Evolutionary conservation across 1,140 invertebrate genomes (phyloP).

Genomic region (Euwallacea fornicatus): DNA sequence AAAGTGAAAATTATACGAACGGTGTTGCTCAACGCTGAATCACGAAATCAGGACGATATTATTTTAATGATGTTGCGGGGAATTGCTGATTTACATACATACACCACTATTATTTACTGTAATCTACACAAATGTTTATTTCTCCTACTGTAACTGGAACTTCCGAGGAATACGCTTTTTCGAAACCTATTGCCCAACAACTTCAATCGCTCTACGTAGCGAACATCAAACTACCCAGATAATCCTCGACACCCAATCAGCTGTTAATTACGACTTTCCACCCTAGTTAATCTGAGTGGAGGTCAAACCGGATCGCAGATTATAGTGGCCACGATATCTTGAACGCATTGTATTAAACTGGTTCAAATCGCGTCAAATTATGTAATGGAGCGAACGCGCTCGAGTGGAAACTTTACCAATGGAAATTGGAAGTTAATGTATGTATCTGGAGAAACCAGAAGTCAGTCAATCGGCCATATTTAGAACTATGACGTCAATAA

Average conservation of each 20-base stretch:
- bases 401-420: background rate
- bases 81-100: conserved; percentile 2
- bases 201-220: background rate
- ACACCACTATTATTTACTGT: background rate
- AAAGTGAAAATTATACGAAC: conserved; percentile 14
- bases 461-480: too few relatives aligned
- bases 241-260: conserved; percentile 1
- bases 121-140: background rate
- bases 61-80: background rate
- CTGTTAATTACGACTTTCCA: conserved; percentile 4
- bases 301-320: conserved; percentile 10
- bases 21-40: conserved; percentile 4
- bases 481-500: too few relatives aligned
- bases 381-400: background rate
- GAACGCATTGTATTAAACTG: conserved; percentile 14
- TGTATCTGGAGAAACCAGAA: too few relatives aligned
- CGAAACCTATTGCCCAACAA: background rate
- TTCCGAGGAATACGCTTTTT: background rate
- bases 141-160: background rate
- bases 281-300: conserved; percentile 1
- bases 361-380: conserved; percentile 14
- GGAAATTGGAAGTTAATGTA: background rate
- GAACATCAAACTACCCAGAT: background rate
- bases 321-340: conserved; percentile 4
- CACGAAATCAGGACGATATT: background rate